Conservation (phyloP, 2,113 vertebrate species). For the Pachypanchax playfairii region DNA sequence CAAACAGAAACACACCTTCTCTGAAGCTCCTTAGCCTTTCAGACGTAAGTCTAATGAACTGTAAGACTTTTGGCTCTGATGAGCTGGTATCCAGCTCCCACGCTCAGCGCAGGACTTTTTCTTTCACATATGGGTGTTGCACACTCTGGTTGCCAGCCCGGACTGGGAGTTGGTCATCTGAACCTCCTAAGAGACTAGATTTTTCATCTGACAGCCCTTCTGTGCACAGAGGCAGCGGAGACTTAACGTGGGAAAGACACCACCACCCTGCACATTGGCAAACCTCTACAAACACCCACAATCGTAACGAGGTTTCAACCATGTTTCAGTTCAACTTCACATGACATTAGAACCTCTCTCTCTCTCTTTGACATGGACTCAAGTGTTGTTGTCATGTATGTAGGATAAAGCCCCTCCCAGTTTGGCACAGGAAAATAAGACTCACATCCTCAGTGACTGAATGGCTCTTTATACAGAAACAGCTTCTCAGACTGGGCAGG, state of each 20-base stretch:
- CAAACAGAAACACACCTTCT: constrained; percentile 13
- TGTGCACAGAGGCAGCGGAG: constrained; percentile 25
- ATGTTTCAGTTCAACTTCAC: constrained; percentile 28
- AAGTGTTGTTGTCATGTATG: constrained; percentile 73
- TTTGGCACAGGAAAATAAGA: constrained; percentile 68
- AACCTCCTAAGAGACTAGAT: constrained; percentile 53
- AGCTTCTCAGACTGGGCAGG: constrained; percentile 62
- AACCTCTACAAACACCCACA: constrained; percentile 42
- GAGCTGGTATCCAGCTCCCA: constrained; percentile 60
- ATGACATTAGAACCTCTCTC: constrained; percentile 69
- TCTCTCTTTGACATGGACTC: constrained; percentile 67
- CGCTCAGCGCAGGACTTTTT: constrained; percentile 46
- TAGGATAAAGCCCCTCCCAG: constrained; percentile 69
- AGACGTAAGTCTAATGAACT: constrained; percentile 43
- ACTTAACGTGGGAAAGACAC: constrained; percentile 51
- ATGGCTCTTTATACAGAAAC: constrained; percentile 66
- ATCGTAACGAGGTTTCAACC: constrained; percentile 41
- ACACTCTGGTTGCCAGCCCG: constrained; percentile 43
- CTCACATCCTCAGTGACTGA: constrained; percentile 67
- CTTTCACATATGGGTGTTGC: constrained; percentile 58
- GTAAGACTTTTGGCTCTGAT: constrained; percentile 39
- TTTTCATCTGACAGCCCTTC: constrained; percentile 57
- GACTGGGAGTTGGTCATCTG: constrained; percentile 55
- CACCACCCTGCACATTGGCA: constrained; percentile 38
- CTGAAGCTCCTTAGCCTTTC: constrained; percentile 33